Conservation (phyloP, 2,113 vertebrate species). For the Dipodomys spectabilis region DNA sequence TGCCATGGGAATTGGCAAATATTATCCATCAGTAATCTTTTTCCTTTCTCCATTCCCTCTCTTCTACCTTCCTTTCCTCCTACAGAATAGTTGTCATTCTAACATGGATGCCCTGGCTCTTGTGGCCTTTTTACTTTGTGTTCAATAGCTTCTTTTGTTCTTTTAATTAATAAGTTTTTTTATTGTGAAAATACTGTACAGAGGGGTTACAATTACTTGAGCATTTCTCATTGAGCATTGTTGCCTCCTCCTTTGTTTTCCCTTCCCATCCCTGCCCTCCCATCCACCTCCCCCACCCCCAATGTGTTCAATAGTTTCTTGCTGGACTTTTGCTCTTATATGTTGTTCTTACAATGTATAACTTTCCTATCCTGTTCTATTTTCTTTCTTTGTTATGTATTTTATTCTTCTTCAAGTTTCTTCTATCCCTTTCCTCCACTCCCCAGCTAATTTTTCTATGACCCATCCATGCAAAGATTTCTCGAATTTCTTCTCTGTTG, state of each 20-base stretch:
- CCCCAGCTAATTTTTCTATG: constrained; percentile 1
- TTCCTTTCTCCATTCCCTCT: not conserved
- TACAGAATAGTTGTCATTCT: not conserved
- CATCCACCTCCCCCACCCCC: too few species aligned
- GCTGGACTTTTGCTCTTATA: not conserved
- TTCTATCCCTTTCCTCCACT: not conserved
- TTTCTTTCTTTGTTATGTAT: not conserved
- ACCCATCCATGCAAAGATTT: not conserved
- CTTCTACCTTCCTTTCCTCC: not conserved
- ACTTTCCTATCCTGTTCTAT: not conserved
- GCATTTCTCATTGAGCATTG: too few species aligned
- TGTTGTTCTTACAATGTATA: too few species aligned
- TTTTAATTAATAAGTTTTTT: too few species aligned
- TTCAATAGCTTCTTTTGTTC: not conserved
- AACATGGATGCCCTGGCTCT: too few species aligned
- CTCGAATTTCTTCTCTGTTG: constrained; percentile 32
- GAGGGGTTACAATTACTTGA: too few species aligned
- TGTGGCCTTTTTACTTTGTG: not conserved
- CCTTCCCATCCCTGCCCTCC: too few species aligned
- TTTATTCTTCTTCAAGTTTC: constrained; percentile 32
- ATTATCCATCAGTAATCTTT: not conserved
- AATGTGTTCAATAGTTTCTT: not conserved
- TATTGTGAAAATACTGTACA: too few species aligned
- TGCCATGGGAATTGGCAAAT: not conserved
- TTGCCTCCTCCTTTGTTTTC: too few species aligned